Evolutionary conservation across 2,888 invertebrate species (phyloP), one percentile per base, ranked within the genome.

Genomic region (Drosophila heteroneura): DNA sequence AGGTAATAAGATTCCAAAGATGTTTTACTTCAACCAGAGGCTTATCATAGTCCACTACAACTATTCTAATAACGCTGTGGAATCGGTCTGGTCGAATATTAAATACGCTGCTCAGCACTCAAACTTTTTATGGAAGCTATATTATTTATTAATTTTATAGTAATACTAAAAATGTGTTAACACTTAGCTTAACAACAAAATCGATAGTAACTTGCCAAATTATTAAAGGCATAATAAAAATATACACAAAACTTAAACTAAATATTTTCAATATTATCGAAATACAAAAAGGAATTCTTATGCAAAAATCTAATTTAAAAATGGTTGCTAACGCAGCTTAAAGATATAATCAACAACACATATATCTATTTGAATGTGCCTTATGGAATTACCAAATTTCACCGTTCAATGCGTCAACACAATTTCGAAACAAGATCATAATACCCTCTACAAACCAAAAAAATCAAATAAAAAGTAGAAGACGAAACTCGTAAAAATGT

Each of bases 401-500:
- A 47, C 47, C 47, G 26, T 16, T 22, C 9, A 22, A 47, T 26
- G 28, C 49, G 68, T 51, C 19, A 57, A 14, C 28, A 47, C 37
- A 66, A 49, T 49, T 39, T 66, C 47, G 30, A 32, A 47, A 56
- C 39, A 28, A 56, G 49, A 67, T 54, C 56, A 68, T 33, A 39
- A 41, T 22, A 26, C 9, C 12, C 19, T 51, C n/a, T 33, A 30
- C 33, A 35, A 35, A 35, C 26, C 1, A 26, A 49, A 49, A 37
- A 41, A 52, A 61, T 0, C 3, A 28, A 28, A 28, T 28, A 28
- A 28, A 28, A 28, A 47, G 54, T 56, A 39, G 10, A n/a, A 51
- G 37, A 57, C 33, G 53, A 44, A 60, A 62, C 64, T 59, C 79
- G 79, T 90, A 83, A 83, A 90, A 89, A 76, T 86, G 89, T 85